Base-by-base conservation (phyloP, 2,113 vertebrate genomes). In the Catagonus wagneri region DNA sequence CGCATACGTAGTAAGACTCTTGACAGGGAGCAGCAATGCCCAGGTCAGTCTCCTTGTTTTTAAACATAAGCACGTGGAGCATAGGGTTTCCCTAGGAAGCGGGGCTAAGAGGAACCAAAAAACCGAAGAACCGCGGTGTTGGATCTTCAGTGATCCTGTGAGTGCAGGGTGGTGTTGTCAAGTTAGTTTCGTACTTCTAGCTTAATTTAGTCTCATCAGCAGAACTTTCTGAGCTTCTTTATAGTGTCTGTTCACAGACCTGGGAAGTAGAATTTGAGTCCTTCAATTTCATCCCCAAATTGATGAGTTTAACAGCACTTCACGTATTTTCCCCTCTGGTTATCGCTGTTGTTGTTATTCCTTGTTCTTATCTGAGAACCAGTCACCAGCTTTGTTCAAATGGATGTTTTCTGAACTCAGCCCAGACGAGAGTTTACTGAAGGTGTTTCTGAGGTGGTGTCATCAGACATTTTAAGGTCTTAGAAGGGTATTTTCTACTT, bases 381-480 rank as follows among this genome's bases (percentile, higher is more conserved):
- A 54, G 58, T 90, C 32, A 75, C 61, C 60, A 78, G 32, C 29
- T 54, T 88, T n/a, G 58, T 78, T 95, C 76, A 78, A 85, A 65
- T 95, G 68, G 68, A 32, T 90, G 6, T 90, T 36, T 72, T 96
- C 72, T 95, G 12, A 88, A 44, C 96, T 93, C 68, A 75, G 74
- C 52, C 54, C 50, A 93, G 32, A 81, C n/a, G 63, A 58, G 39
- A 71, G 74, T 50, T 96, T 86, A 75, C 22, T 54, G 36, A 90
- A 81, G 76, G 36, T 93, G 10, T 92, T 94, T 96, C 56, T 95
- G 0, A 83, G 4, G 44, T 52, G 58, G 19, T 4, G n/a, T 20
- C 58, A 13, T 27, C 14, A 83, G 56, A 72, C 8, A 36, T n/a
- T 56, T 75, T 76, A 78, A 87, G 58, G 44, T 71, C 54, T 89